Base-by-base conservation (phyloP, 2,113 vertebrate species). In the Lepus europaeus region DNA sequence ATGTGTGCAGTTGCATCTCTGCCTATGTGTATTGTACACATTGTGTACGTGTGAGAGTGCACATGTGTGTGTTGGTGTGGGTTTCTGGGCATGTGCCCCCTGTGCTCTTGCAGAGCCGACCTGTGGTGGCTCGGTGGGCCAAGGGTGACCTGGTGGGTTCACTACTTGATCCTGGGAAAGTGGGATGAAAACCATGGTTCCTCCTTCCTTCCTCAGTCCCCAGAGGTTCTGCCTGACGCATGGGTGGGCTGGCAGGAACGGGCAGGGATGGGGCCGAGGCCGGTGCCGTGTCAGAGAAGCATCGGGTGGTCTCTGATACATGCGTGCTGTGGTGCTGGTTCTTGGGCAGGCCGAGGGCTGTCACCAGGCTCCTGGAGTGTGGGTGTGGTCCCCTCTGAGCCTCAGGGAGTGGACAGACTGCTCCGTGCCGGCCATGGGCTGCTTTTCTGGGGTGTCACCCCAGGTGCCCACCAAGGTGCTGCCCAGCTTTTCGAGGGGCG, bases 401-500 rank as follows among this genome's bases (percentile, higher is more conserved):
- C 85, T 53, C 3, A 0, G 27, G 66, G 3, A 5, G 0, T 29
- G 17, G 74, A 63, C 6, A 11, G 59, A 49, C 19, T 56, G n/a
- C 64, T 72, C n/a, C 72, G 78, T 45, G n/a, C n/a, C 19, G 63
- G 31, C 79, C 66, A 31, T 77, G n/a, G 63, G 25, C 11, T 9
- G 10, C 45, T 70, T 64, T 73, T 64, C 17, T 2, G 29, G 49
- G 14, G 14, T 61, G 29, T 69, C 70, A 25, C 6, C n/a, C n/a
- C n/a, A n/a, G 45, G 31, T 63, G 20, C 53, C 36, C 36, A 27
- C 53, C 36, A 51, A 33, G 31, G 39, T 51, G 11, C 17, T 63
- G 31, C 13, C 69, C 14, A 9, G 31, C 33, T 25, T 87, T 91
- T 36, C 3, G 14, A 51, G 81, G n/a, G 61, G 16, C 31, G 6